These are phyloP conservation scores for Yponomeuta plumbellus DNA, from an alignment of 2,888 invertebrate genomes.

Conservation along the genomic window DNA sequence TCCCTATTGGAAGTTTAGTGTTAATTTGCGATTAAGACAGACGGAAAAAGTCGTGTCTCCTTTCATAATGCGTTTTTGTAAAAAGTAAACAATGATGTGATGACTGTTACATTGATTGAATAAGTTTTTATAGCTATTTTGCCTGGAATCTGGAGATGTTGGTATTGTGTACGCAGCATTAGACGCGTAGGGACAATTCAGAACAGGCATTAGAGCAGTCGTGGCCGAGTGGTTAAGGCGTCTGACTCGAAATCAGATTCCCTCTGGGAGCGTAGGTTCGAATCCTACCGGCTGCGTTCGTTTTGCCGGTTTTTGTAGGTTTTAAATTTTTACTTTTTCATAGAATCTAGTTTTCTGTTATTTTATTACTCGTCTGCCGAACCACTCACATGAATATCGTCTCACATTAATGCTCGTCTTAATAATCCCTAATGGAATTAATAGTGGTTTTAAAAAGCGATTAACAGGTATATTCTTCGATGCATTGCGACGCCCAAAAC, in stretches of 20 bases:
- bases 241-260: conserved; percentile 88
- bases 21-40: too few relatives aligned
- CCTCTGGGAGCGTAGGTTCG: conserved; percentile 93
- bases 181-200: background rate
- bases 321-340: background rate
- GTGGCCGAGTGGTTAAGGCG: conserved; percentile 84
- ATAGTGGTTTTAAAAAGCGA: background rate
- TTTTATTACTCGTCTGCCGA: too few relatives aligned
- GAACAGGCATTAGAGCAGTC: conserved; percentile 57
- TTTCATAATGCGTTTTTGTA: too few relatives aligned
- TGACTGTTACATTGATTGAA: too few relatives aligned
- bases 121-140: too few relatives aligned
- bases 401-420: background rate
- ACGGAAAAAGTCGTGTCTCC: too few relatives aligned
- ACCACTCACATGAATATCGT: too few relatives aligned
- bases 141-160: too few relatives aligned
- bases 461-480: background rate
- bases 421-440: background rate
- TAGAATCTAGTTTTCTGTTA: background rate
- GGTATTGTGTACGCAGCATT: too few relatives aligned
- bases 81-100: too few relatives aligned
- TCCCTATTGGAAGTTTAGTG: too few relatives aligned
- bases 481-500: background rate
- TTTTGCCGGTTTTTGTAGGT: conserved; percentile 28
- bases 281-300: conserved; percentile 86